Evolutionary conservation across 2,113 vertebrate species (phyloP), one percentile per base, ranked within the genome.

Genomic region (Syrmaticus mikado): DNA sequence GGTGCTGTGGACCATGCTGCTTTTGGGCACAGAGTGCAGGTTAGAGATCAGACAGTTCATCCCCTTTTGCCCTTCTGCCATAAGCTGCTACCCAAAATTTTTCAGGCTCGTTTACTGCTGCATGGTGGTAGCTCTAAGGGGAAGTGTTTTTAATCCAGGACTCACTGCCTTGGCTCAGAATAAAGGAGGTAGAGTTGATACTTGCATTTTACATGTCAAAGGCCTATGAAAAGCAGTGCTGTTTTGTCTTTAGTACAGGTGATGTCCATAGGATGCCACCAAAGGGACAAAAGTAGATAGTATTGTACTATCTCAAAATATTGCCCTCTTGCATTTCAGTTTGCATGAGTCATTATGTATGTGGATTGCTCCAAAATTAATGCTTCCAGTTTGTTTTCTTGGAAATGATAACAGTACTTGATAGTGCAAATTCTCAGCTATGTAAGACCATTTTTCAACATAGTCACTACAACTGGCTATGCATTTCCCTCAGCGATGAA

Each of bases 1-100:
- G 61, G n/a, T 43, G 53, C 66, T 12, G 2, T 24, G 9, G 32
- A 18, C 25, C 48, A 13, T 8, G 2, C 10, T 71, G 22, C 61
- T 60, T 81, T 67, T 34, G 70, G 61, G 74, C 81, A 6, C 34
- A 57, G 53, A 1, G 22, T 61, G 34, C 14, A 52, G 32, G 17
- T 62, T 2, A 46, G 66, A 38, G n/a, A 0, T 3, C 2, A 61
- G 53, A 38, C 5, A 36, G 20, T 74, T 48, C 2, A 1, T 43
- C 1, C 2, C 18, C 34, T 65, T 32, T 45, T 16, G 43, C 32
- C 16, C 5, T 13, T 53, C 36, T 71, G 50, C 40, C 8, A 2
- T 38, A 41, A 41, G 7, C 13, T 86, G 43, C 55, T 89, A 27
- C 19, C 32, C 14, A 46, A 85, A 22, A 32, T 36, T 34, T 73